Evolutionary conservation across 2,113 vertebrate species (phyloP).

Genomic region (Catharus bicknelli): DNA sequence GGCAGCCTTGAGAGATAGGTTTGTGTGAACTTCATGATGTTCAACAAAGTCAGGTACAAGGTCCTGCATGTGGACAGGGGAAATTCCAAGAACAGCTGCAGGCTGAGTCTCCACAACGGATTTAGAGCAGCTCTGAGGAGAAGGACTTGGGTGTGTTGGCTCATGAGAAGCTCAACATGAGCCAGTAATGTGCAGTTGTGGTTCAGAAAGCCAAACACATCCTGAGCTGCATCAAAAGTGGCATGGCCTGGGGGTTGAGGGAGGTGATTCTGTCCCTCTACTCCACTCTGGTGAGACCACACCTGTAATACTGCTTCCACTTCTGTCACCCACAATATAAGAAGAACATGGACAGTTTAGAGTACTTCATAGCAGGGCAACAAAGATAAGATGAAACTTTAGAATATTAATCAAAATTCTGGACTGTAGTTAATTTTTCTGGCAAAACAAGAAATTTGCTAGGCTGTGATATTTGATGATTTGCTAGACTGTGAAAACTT

Average conservation of each 20-base stretch:
- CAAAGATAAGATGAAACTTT: background rate
- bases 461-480: background rate
- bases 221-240: background rate
- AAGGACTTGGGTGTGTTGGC: too few relatives aligned
- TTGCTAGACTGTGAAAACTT: background rate
- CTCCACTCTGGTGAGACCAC: too few relatives aligned
- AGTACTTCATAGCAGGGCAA: background rate
- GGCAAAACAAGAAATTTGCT: background rate
- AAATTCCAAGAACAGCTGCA: background rate
- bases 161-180: background rate
- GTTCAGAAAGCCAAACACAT: background rate
- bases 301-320: background rate
- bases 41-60: background rate
- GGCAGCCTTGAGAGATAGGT: background rate
- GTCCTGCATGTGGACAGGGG: background rate
- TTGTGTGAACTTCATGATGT: background rate
- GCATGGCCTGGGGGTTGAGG: fast-evolving
- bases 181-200: background rate
- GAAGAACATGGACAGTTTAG: background rate
- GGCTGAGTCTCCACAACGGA: background rate
- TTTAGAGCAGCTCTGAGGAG: background rate
- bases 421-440: background rate
- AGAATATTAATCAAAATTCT: background rate
- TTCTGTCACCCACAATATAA: fast-evolving
- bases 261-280: background rate